Evolutionary conservation across 2,888 invertebrate genomes (phyloP).

Genomic region (Macroteleia sp.): DNA sequence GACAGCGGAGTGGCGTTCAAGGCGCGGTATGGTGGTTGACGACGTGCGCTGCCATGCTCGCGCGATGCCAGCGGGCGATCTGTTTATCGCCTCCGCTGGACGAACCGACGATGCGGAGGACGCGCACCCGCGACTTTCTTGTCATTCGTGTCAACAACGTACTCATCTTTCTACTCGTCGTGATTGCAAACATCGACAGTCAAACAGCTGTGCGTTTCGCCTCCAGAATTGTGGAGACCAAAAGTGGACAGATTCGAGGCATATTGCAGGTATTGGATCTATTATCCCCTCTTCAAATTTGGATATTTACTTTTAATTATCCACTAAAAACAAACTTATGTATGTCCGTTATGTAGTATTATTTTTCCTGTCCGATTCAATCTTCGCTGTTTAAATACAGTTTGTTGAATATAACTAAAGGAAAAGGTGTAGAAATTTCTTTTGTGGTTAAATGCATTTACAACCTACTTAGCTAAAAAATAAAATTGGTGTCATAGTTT

Average conservation of each 20-base stretch:
- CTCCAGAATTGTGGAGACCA: constrained; percentile 92
- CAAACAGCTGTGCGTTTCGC: constrained; percentile 88
- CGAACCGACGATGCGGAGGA: constrained; percentile 69
- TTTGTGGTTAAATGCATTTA: no score
- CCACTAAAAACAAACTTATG: no score
- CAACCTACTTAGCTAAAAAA: no score
- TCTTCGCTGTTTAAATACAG: no score
- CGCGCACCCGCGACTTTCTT: constrained; percentile 58
- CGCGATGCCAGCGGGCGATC: constrained; percentile 81
- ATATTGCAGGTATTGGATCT: constrained; percentile 83
- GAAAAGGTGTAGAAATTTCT: no score
- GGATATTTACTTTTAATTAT: no score
- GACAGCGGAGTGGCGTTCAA: constrained; percentile 59
- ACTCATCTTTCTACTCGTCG: constrained; percentile 64
- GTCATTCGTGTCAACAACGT: constrained; percentile 62
- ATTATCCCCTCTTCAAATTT: no score
- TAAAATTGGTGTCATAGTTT: no score
- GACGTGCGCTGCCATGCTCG: constrained; percentile 83
- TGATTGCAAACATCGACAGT: constrained; percentile 69
- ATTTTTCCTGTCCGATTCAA: no score
- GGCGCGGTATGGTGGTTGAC: constrained; percentile 78
- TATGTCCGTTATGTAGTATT: no score
- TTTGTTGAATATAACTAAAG: no score
- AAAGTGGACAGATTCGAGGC: constrained; percentile 83
- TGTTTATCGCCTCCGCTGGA: constrained; percentile 78